Percentiles rank a stretch among this genome's conserved stretches.
phyloP scores from a whole-genome alignment of 2,797 vertebrate species.

The Enteromius argenteus region DNA sequence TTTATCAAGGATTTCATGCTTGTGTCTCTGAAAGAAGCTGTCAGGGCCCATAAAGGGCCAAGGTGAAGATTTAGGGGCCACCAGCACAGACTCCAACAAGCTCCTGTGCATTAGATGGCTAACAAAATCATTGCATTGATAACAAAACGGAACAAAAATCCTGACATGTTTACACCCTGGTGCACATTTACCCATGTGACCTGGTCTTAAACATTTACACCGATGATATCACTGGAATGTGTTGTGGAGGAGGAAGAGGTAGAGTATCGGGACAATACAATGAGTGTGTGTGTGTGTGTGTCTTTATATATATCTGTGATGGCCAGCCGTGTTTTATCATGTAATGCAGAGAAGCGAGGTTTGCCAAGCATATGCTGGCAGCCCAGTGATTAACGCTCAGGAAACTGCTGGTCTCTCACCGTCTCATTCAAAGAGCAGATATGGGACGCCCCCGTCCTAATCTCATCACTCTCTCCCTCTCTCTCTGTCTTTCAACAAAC shows the following conservation, averaged over 20 bases:
- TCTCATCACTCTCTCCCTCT: conserved; percentile 40
- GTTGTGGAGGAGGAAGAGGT: conserved; percentile 53
- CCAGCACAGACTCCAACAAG: conserved; percentile 8
- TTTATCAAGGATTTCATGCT: background rate
- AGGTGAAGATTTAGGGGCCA: background rate
- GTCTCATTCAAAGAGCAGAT: conserved; percentile 46
- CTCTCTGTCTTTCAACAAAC: conserved; percentile 57
- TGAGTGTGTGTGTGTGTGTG: conserved; percentile 42
- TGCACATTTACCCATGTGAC: conserved; percentile 63
- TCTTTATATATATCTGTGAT: conserved; percentile 29
- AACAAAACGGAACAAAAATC: background rate
- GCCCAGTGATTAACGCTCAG: conserved; percentile 55
- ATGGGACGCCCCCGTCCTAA: conserved; percentile 45
- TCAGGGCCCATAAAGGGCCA: background rate
- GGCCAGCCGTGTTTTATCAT: conserved; percentile 54
- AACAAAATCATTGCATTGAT: conserved; percentile 46
- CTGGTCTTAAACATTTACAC: conserved; percentile 69
- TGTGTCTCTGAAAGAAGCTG: background rate
- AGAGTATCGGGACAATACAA: conserved; percentile 33
- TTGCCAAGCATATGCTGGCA: conserved; percentile 55
- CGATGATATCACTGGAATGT: conserved; percentile 69
- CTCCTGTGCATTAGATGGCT: conserved; percentile 35
- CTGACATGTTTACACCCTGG: conserved; percentile 31
- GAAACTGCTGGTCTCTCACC: conserved; percentile 53
- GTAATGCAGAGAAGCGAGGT: conserved; percentile 45